Conservation (phyloP, 2,797 vertebrate genomes). For the Moxostoma hubbsi region DNA sequence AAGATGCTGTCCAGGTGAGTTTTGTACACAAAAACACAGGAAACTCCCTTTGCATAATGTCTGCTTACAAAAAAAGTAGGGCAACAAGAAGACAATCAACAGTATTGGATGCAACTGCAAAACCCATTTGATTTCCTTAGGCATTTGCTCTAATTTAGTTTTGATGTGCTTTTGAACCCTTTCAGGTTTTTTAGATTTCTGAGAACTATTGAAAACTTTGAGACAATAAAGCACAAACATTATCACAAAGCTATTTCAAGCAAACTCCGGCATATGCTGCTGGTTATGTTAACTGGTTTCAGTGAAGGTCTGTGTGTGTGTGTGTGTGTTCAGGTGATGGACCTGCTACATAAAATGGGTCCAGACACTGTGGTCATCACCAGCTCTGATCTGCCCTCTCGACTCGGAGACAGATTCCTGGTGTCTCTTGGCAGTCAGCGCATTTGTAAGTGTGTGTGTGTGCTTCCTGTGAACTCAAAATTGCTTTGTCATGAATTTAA, state of each 20-base stretch:
- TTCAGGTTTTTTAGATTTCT: too few species aligned
- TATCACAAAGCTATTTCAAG: too few species aligned
- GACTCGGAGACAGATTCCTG: conserved; percentile 87
- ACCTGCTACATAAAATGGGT: conserved; percentile 93
- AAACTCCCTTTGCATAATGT: background rate
- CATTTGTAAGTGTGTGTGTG: conserved; percentile 38
- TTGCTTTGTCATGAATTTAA: background rate
- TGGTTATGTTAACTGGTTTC: too few species aligned
- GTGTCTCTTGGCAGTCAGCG: conserved; percentile 90
- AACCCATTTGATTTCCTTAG: too few species aligned
- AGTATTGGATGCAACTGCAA: background rate
- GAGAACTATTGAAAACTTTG: too few species aligned
- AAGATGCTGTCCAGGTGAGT: conserved; percentile 90
- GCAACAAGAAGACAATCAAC: too few species aligned
- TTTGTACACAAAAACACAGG: background rate
- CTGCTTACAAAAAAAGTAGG: background rate
- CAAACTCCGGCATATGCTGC: too few species aligned
- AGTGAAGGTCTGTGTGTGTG: background rate
- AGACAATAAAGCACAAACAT: too few species aligned
- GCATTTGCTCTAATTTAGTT: too few species aligned
- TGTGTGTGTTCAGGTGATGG: conserved; percentile 87
- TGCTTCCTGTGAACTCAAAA: background rate
- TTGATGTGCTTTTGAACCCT: background rate
- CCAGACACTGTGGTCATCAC: conserved; percentile 98
- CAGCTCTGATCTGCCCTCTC: conserved; percentile 90